These are phyloP conservation scores for Gonatopus flavifemur DNA, from an alignment of 1,140 invertebrate genomes.

Conservation along the genomic window DNA sequence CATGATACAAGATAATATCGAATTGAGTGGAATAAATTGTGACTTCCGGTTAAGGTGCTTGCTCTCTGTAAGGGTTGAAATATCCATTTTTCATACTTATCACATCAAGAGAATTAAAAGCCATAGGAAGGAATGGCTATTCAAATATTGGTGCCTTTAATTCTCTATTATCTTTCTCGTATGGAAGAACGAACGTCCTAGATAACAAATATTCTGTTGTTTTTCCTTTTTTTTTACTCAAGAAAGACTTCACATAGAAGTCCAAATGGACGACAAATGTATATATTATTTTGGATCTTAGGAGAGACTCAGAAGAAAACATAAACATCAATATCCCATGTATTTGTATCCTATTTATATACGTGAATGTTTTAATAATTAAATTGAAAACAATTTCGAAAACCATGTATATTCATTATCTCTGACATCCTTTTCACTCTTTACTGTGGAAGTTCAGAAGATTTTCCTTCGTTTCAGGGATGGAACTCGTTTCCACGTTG, in stretches of 20 bases:
- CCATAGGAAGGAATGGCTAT: too few species aligned
- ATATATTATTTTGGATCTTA: slow-evolving; percentile 44
- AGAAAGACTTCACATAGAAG: too few species aligned
- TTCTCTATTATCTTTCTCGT: too few species aligned
- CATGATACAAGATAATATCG: too few species aligned
- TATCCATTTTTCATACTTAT: neutral
- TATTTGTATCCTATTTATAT: slow-evolving; percentile 58
- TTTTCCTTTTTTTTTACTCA: too few species aligned
- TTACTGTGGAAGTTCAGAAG: too few species aligned
- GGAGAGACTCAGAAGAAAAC: slow-evolving; percentile 24
- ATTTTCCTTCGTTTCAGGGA: too few species aligned
- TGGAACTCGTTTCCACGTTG: too few species aligned
- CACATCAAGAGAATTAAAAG: neutral
- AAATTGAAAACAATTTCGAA: slow-evolving; percentile 42
- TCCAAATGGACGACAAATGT: slow-evolving; percentile 42
- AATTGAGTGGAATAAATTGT: slow-evolving; percentile 15
- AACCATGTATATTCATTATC: slow-evolving; percentile 1
- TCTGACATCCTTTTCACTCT: too few species aligned
- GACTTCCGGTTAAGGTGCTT: slow-evolving; percentile 22
- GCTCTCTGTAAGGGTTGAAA: slow-evolving; percentile 4
- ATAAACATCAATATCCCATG: slow-evolving; percentile 48
- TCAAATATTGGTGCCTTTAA: too few species aligned
- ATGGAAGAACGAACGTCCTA: too few species aligned
- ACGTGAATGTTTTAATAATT: slow-evolving; percentile 55
- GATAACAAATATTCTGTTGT: too few species aligned